Evolutionary conservation across 2,797 vertebrate species (phyloP).

Genomic region (Pteropus rufus): DNA sequence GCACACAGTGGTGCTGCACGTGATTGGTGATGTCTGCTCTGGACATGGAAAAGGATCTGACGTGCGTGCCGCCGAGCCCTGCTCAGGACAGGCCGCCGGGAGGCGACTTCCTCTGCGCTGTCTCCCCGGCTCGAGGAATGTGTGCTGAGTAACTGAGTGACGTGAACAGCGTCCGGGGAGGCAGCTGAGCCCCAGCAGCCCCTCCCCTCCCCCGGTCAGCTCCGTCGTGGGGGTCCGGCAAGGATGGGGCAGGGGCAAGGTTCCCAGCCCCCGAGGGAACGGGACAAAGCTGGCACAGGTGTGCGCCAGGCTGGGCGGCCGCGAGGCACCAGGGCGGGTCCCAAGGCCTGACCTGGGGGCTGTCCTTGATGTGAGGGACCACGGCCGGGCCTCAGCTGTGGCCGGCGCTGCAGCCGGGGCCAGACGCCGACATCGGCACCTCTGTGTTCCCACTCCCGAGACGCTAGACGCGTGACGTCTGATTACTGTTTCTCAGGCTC

Average conservation of each 20-base stretch:
- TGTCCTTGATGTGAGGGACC: background rate
- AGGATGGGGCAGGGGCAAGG: accelerated
- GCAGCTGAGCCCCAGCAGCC: background rate
- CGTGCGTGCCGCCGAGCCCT: too few species aligned
- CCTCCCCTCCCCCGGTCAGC: background rate
- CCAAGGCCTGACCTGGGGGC: background rate
- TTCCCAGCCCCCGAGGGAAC: background rate
- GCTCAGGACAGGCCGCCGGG: accelerated
- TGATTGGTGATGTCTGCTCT: background rate
- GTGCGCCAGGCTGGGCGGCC: accelerated
- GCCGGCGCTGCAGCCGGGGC: accelerated
- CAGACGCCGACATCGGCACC: accelerated
- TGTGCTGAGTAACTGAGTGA: accelerated
- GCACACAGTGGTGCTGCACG: accelerated
- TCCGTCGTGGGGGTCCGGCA: accelerated
- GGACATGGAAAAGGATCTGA: accelerated
- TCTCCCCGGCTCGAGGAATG: background rate
- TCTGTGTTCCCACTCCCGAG: background rate
- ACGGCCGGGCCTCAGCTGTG: accelerated
- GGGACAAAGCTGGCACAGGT: accelerated
- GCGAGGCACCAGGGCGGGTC: accelerated
- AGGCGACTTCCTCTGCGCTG: background rate
- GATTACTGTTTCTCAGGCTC: background rate
- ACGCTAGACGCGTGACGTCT: background rate
- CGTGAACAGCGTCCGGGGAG: background rate